Conservation (phyloP, 2,113 vertebrate species). For the Dissostichus mawsoni region DNA sequence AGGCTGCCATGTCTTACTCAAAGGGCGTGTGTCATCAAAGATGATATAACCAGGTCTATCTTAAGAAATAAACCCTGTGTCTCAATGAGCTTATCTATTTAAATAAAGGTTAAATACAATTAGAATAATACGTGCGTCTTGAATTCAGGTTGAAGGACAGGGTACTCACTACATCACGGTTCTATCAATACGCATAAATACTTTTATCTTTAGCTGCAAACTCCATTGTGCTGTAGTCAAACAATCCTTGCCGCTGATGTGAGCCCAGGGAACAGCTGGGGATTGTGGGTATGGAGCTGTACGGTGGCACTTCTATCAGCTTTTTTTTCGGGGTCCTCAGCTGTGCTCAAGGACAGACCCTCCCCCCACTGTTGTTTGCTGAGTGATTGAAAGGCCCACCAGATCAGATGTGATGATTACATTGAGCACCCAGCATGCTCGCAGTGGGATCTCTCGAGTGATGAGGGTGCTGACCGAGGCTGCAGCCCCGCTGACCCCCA, state of each 20-base stretch:
- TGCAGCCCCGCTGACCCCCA: slow-evolving; percentile 58
- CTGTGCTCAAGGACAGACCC: slow-evolving; percentile 65
- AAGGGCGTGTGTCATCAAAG: not conserved
- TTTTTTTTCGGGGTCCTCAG: slow-evolving; percentile 59
- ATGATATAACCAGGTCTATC: not conserved
- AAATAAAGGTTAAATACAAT: too few relatives aligned
- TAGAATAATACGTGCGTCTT: not conserved
- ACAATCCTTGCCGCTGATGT: slow-evolving; percentile 17
- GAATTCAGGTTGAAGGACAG: not conserved
- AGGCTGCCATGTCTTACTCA: not conserved
- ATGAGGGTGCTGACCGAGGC: slow-evolving; percentile 66
- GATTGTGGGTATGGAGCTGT: slow-evolving; percentile 17
- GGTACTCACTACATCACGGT: not conserved
- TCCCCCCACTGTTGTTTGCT: slow-evolving; percentile 40
- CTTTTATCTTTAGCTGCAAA: slow-evolving; percentile 12
- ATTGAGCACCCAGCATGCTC: slow-evolving; percentile 47
- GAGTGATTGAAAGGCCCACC: slow-evolving; percentile 74
- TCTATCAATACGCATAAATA: slow-evolving; percentile 6
- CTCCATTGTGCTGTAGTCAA: slow-evolving; percentile 5
- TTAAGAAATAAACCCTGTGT: too few relatives aligned
- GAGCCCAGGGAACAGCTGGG: slow-evolving; percentile 64
- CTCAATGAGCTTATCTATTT: too few relatives aligned
- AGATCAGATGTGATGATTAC: slow-evolving; percentile 64
- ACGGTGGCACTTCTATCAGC: slow-evolving; percentile 21
- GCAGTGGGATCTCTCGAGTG: slow-evolving; percentile 60